Conservation (phyloP, 2,797 vertebrate species). For the Premnoplex brunnescens region DNA sequence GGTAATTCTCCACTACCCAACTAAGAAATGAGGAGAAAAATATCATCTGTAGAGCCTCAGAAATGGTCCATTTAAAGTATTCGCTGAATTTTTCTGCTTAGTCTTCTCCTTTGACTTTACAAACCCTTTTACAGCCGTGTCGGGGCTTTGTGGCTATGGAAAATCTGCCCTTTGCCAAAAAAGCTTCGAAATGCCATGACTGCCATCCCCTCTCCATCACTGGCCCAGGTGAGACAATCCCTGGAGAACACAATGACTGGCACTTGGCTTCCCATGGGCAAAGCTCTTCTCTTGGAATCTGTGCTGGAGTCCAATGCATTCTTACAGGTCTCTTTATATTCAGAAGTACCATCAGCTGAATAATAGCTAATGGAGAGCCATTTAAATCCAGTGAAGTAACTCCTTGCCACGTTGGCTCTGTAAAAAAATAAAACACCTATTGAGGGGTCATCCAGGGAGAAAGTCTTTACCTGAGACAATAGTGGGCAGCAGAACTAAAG, state of each 20-base stretch:
- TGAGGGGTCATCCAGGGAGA: neutral
- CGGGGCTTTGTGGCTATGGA: neutral
- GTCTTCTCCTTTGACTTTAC: neutral
- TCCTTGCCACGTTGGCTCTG: neutral
- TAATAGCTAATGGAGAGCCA: neutral
- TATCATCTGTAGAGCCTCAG: fast-evolving
- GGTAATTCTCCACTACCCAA: fast-evolving
- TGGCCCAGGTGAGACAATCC: neutral
- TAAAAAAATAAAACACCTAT: neutral
- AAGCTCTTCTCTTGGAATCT: neutral
- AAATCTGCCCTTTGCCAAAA: neutral
- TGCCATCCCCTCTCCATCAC: neutral
- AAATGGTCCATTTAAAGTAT: neutral
- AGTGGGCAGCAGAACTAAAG: fast-evolving
- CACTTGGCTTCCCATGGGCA: neutral
- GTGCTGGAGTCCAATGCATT: neutral
- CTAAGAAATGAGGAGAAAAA: neutral
- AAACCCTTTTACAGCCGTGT: neutral
- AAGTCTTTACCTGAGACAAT: neutral
- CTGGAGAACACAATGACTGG: neutral
- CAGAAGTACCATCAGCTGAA: neutral
- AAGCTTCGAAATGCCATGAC: neutral
- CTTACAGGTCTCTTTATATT: neutral
- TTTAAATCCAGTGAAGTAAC: neutral
- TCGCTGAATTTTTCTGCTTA: neutral